Evolutionary conservation across 2,888 invertebrate species (phyloP).

Genomic region (Clitarchus hookeri): DNA sequence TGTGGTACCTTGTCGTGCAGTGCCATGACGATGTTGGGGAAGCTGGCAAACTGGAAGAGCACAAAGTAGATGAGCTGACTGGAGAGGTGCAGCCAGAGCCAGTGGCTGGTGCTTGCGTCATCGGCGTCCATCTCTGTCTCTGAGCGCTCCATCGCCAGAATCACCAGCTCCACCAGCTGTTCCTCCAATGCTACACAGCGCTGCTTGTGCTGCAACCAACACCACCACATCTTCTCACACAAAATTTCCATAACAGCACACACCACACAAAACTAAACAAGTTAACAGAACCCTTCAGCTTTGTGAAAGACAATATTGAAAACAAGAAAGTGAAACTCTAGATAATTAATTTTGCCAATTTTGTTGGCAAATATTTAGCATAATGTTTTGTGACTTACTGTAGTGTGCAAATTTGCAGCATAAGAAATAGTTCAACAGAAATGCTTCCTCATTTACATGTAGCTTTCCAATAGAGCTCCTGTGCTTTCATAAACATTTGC

Average conservation of each 20-base stretch:
- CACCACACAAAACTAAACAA: not conserved
- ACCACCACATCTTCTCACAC: slow-evolving; percentile 19
- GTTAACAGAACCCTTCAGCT: not conserved
- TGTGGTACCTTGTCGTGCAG: slow-evolving; percentile 75
- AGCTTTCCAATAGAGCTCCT: too few species aligned
- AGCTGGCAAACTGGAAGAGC: slow-evolving; percentile 90
- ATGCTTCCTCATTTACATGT: too few species aligned
- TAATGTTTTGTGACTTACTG: too few species aligned
- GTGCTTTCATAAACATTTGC: too few species aligned
- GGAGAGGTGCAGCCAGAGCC: slow-evolving; percentile 91
- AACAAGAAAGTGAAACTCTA: too few species aligned
- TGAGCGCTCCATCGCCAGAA: slow-evolving; percentile 89
- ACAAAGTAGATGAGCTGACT: slow-evolving; percentile 95
- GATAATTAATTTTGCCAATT: too few species aligned
- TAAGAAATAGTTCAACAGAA: too few species aligned
- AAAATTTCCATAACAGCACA: too few species aligned
- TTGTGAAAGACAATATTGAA: too few species aligned
- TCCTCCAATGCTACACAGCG: slow-evolving; percentile 89
- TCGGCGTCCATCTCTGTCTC: slow-evolving; percentile 64
- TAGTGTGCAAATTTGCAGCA: too few species aligned
- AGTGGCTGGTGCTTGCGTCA: slow-evolving; percentile 69
- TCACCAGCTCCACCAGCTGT: slow-evolving; percentile 87
- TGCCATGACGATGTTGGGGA: slow-evolving; percentile 88
- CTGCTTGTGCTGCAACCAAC: slow-evolving; percentile 68
- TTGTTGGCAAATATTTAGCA: too few species aligned